Conservation (phyloP, 2,888 invertebrate species). For the Pilophorus perplexus region DNA sequence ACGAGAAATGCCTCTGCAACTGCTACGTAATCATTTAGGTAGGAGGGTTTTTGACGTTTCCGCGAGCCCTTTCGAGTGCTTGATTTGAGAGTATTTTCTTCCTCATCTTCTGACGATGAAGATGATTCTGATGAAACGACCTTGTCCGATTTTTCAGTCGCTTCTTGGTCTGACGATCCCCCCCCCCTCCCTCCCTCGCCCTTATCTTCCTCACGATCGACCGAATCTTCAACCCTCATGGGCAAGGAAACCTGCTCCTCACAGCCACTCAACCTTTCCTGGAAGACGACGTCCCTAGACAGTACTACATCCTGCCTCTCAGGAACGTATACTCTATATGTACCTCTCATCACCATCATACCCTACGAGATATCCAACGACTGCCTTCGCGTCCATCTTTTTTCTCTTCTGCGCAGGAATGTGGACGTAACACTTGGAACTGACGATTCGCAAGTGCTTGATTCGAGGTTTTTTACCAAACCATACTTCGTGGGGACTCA, state of each 20-base stretch:
- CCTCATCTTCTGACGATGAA: background rate
- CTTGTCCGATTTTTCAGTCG: background rate
- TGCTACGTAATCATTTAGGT: too few species aligned
- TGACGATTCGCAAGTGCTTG: conserved; percentile 32
- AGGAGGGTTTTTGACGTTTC: too few species aligned
- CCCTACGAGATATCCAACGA: conserved; percentile 48
- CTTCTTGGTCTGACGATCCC: too few species aligned
- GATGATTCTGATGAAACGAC: background rate
- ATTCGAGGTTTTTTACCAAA: conserved; percentile 44
- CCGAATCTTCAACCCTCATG: too few species aligned
- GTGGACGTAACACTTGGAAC: conserved; percentile 44
- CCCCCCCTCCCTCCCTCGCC: too few species aligned
- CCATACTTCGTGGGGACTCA: conserved; percentile 49
- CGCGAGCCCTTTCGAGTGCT: too few species aligned
- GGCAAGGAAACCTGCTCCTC: too few species aligned
- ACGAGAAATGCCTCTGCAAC: too few species aligned
- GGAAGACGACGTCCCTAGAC: conserved; percentile 40
- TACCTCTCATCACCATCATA: conserved; percentile 50
- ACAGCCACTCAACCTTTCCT: conserved; percentile 42
- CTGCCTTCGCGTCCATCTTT: conserved; percentile 50
- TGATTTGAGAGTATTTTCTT: background rate
- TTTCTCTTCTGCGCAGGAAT: conserved; percentile 47
- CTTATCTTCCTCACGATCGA: too few species aligned
- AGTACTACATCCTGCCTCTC: conserved; percentile 48
- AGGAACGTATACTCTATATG: conserved; percentile 48